Conservation (phyloP, 2,113 vertebrate species). For the Malurus alboscapulatus region DNA sequence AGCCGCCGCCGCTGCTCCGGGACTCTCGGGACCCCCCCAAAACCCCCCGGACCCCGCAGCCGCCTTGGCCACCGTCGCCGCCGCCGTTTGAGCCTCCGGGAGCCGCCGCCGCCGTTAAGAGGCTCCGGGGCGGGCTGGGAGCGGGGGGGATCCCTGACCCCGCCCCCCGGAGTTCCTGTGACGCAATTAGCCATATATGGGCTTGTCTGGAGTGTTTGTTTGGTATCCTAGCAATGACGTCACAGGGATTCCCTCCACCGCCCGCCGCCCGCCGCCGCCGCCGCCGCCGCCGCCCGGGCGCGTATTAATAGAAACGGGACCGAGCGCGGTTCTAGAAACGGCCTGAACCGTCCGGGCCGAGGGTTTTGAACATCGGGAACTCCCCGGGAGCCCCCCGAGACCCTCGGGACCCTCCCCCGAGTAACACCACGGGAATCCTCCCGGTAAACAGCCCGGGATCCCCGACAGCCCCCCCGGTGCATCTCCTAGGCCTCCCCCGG, state of each 20-base stretch:
- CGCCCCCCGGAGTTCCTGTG: constrained; percentile 91
- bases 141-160: constrained; percentile 67
- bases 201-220: constrained; percentile 87
- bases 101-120: not conserved
- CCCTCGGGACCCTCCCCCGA: not conserved
- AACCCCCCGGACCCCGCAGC: not conserved
- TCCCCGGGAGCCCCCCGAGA: not conserved
- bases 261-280: constrained; percentile 47
- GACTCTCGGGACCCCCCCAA: not conserved
- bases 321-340: constrained; percentile 63
- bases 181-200: constrained; percentile 98
- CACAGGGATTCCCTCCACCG: constrained; percentile 94
- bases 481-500: not conserved
- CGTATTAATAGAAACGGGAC: constrained; percentile 83
- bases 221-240: constrained; percentile 97
- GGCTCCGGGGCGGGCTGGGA: not conserved
- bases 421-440: not conserved
- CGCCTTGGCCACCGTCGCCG: accelerated
- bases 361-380: no score
- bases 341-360: not conserved
- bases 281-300: constrained; percentile 3
- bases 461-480: not conserved
- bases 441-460: no score
- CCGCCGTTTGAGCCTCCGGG: not conserved
- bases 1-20: not conserved